Evolutionary conservation across 2,797 vertebrate species (phyloP).

Genomic region (Schizopygopsis pylzovi): DNA sequence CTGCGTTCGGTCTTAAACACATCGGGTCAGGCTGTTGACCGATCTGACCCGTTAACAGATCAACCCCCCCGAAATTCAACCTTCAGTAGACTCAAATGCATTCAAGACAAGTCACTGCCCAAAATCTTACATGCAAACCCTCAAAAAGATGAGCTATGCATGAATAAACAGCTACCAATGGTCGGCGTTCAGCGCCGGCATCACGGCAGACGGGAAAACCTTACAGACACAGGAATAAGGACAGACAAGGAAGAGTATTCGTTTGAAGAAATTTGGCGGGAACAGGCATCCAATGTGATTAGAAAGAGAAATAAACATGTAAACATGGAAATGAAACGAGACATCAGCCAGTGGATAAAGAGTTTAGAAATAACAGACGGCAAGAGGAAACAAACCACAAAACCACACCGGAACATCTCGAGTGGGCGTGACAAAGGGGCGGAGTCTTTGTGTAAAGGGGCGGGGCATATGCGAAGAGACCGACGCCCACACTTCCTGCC

Average conservation of each 20-base stretch:
- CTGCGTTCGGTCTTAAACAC: constrained; percentile 66
- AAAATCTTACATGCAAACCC: neutral
- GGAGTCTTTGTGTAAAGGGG: constrained; percentile 31
- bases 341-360: constrained; percentile 64
- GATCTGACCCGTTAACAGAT: neutral
- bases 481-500: constrained; percentile 72
- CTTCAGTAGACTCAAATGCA: neutral
- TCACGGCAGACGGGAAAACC: constrained; percentile 29
- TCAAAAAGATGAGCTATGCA: constrained; percentile 11
- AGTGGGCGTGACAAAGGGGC: neutral
- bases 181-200: constrained; percentile 4
- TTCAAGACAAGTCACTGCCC: neutral
- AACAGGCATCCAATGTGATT: neutral
- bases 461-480: constrained; percentile 59
- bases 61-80: neutral
- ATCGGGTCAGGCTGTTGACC: neutral
- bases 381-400: constrained; percentile 16
- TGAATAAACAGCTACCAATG: constrained; percentile 38
- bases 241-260: neutral
- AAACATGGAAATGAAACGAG: neutral
- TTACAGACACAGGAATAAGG: constrained; percentile 28
- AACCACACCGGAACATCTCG: neutral
- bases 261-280: constrained; percentile 9
- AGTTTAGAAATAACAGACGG: constrained; percentile 61
- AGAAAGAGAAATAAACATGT: constrained; percentile 32